Conservation (phyloP, 2,113 vertebrate genomes). For the Eulacestoma nigropectus region DNA sequence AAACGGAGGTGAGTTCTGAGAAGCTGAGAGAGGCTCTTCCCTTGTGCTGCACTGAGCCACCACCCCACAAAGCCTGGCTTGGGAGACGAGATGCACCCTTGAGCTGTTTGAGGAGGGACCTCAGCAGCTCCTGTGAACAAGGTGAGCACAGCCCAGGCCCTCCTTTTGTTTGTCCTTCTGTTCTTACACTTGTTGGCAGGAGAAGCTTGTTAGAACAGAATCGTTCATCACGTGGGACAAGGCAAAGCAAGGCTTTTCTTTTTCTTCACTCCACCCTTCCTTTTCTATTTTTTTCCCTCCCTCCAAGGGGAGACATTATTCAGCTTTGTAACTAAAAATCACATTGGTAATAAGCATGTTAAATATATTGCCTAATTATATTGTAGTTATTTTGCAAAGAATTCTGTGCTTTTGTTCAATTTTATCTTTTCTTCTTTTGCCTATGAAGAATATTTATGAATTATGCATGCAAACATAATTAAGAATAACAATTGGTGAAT, state of each 20-base stretch:
- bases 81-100: not conserved
- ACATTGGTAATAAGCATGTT: slow-evolving; percentile 43
- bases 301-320: not conserved
- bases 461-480: slow-evolving; percentile 66
- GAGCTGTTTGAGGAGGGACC: not conserved
- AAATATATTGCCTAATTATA: slow-evolving; percentile 64
- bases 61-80: not conserved
- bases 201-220: not conserved
- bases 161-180: not conserved
- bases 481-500: slow-evolving; percentile 64
- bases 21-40: not conserved
- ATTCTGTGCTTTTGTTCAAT: slow-evolving; percentile 49
- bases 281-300: not conserved
- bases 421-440: slow-evolving; percentile 34
- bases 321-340: slow-evolving; percentile 9
- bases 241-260: not conserved
- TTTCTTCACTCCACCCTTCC: not conserved
- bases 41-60: not conserved
- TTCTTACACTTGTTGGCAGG: not conserved
- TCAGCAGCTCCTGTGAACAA: not conserved
- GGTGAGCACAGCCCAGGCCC: not conserved
- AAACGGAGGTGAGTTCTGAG: not conserved
- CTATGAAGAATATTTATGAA: slow-evolving; percentile 58
- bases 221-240: not conserved
- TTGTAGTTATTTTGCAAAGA: slow-evolving; percentile 52